Percentiles rank a stretch among this genome's conserved stretches.
Evolutionary conservation across 2,797 vertebrate genomes (phyloP).

Genomic region (Acipenser oxyrinchus): DNA sequence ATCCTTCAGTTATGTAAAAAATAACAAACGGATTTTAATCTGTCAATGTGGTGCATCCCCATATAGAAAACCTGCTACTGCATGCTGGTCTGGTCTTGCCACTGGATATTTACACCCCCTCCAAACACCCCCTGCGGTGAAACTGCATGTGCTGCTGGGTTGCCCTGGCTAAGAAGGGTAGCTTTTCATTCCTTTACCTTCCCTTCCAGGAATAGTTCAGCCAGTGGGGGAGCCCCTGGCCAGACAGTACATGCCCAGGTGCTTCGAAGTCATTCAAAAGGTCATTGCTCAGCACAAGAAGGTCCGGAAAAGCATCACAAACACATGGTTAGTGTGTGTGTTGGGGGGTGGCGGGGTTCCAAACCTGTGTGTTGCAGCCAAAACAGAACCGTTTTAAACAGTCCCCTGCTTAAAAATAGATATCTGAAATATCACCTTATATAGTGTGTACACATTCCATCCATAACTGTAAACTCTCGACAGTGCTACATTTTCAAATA

Average conservation of each 20-base stretch:
- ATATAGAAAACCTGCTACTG: no score
- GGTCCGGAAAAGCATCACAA: constrained; percentile 43
- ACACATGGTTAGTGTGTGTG: constrained; percentile 42
- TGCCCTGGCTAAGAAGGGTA: no score
- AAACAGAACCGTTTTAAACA: no score
- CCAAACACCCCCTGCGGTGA: no score
- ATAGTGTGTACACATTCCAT: not conserved
- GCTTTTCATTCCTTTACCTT: no score
- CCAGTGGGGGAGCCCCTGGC: constrained; percentile 50
- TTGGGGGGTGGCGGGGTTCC: not conserved
- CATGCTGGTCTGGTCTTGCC: no score
- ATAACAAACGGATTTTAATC: no score
- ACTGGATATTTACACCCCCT: no score
- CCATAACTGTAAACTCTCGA: not conserved
- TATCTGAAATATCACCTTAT: not conserved
- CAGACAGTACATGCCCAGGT: constrained; percentile 51
- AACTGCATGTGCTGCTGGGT: no score
- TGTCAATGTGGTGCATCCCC: no score
- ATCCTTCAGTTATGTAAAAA: no score
- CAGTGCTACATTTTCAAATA: not conserved
- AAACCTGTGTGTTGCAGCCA: no score
- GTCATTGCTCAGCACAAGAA: constrained; percentile 42
- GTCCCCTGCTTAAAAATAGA: not conserved
- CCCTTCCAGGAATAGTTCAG: constrained; percentile 47
- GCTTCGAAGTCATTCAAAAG: constrained; percentile 58